phyloP scores from a whole-genome alignment of 2,113 vertebrate genomes.

The Brachypteracias leptosomus region DNA sequence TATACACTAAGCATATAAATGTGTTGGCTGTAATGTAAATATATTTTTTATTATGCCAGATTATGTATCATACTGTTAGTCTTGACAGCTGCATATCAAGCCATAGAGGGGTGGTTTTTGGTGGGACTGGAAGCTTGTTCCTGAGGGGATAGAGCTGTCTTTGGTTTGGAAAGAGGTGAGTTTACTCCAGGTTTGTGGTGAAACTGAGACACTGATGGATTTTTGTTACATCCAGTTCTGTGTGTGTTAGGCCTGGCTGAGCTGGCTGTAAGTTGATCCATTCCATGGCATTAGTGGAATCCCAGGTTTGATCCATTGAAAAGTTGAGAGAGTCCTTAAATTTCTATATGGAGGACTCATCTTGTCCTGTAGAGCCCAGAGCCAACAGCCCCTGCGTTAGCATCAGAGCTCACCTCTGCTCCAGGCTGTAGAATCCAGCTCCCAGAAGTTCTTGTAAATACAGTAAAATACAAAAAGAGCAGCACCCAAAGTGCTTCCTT shows the following conservation, averaged over 20 bases:
- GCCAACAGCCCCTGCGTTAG: neutral
- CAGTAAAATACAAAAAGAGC: neutral
- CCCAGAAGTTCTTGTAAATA: neutral
- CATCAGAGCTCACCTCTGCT: neutral
- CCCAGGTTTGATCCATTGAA: neutral
- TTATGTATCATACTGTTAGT: constrained; percentile 54
- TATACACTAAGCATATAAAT: constrained; percentile 69
- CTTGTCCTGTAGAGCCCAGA: neutral
- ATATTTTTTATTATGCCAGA: constrained; percentile 75
- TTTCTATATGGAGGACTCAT: accelerated
- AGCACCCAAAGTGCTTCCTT: neutral
- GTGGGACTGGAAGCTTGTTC: constrained; percentile 25
- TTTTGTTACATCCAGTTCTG: neutral
- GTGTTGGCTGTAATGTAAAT: constrained; percentile 74
- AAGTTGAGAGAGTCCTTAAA: neutral
- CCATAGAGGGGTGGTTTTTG: constrained; percentile 29
- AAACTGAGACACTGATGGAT: neutral
- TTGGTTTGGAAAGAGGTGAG: neutral
- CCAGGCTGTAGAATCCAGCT: neutral
- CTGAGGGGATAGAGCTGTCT: neutral
- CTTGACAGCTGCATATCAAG: constrained; percentile 52
- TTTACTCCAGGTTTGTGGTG: neutral
- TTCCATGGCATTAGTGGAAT: neutral
- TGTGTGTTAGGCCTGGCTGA: neutral
- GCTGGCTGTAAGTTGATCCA: neutral